Evolutionary conservation across 2,113 vertebrate genomes (phyloP).

Genomic region (Ictalurus furcatus): DNA sequence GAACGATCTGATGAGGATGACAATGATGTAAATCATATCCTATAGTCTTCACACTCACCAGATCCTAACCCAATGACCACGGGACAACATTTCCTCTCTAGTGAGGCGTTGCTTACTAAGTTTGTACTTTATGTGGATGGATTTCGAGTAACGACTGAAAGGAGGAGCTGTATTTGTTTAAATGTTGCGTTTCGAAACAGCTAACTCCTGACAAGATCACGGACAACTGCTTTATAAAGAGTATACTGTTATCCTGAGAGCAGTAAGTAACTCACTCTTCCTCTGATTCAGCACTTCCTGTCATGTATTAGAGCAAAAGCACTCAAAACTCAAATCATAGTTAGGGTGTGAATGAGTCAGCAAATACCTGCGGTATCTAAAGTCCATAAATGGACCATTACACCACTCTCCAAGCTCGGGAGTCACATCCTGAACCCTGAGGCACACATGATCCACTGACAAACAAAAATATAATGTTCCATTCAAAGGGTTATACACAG

Average conservation of each 20-base stretch:
- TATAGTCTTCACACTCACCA: background rate
- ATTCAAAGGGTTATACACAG: background rate
- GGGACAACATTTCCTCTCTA: background rate
- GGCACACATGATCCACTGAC: background rate
- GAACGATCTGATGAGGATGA: background rate
- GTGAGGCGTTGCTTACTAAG: background rate
- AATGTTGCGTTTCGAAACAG: background rate
- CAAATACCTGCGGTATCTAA: background rate
- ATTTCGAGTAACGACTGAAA: background rate
- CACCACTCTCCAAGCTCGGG: background rate
- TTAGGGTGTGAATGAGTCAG: background rate
- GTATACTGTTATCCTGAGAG: background rate
- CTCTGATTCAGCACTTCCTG: slow-evolving; percentile 34
- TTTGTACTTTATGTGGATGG: background rate
- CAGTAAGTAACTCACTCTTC: slow-evolving; percentile 17
- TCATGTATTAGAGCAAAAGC: background rate
- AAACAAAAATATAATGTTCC: background rate
- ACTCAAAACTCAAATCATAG: background rate
- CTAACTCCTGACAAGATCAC: background rate
- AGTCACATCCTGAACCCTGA: background rate
- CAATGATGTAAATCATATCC: background rate
- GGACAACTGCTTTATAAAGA: background rate
- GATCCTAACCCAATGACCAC: background rate
- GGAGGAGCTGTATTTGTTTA: background rate
- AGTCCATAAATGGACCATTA: slow-evolving; percentile 12